These are phyloP conservation scores for Heterotis niloticus DNA, from an alignment of 2,113 vertebrate genomes.

Conservation along the genomic window DNA sequence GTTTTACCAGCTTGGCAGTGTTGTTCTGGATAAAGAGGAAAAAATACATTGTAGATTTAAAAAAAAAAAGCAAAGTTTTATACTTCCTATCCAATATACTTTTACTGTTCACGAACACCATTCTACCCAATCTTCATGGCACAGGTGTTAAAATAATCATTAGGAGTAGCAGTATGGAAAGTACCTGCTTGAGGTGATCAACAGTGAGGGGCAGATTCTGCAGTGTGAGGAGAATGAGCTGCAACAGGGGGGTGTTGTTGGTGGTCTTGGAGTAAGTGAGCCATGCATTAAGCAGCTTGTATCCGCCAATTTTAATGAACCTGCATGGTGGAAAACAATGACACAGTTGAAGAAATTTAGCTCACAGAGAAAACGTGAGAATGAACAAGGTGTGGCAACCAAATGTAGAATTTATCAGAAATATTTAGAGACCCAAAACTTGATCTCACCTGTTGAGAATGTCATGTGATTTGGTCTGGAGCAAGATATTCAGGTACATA, in stretches of 20 bases:
- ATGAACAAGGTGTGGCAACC: not conserved
- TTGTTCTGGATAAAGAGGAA: slow-evolving; percentile 72
- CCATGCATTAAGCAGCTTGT: slow-evolving; percentile 88
- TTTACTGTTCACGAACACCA: too few species aligned
- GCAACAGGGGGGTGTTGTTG: slow-evolving; percentile 82
- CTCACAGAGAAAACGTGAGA: too few species aligned
- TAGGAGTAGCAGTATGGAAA: not conserved
- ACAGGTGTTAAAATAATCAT: not conserved
- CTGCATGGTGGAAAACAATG: slow-evolving; percentile 45
- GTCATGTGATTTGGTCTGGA: slow-evolving; percentile 85
- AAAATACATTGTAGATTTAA: not conserved
- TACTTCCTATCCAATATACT: too few species aligned
- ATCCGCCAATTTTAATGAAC: slow-evolving; percentile 86
- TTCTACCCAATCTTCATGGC: not conserved
- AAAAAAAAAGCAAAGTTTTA: too few species aligned
- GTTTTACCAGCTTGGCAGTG: slow-evolving; percentile 92
- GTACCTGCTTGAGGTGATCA: slow-evolving; percentile 89
- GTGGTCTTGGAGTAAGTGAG: slow-evolving; percentile 82
- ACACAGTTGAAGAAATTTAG: not conserved
- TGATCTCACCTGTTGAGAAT: slow-evolving; percentile 74
- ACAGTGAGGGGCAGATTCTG: slow-evolving; percentile 91
- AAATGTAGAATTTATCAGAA: not conserved
- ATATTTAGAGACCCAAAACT: not conserved
- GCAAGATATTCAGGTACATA: slow-evolving; percentile 90
- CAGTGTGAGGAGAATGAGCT: slow-evolving; percentile 85